Conservation (phyloP, 2,888 invertebrate species). For the Syritta pipiens region DNA sequence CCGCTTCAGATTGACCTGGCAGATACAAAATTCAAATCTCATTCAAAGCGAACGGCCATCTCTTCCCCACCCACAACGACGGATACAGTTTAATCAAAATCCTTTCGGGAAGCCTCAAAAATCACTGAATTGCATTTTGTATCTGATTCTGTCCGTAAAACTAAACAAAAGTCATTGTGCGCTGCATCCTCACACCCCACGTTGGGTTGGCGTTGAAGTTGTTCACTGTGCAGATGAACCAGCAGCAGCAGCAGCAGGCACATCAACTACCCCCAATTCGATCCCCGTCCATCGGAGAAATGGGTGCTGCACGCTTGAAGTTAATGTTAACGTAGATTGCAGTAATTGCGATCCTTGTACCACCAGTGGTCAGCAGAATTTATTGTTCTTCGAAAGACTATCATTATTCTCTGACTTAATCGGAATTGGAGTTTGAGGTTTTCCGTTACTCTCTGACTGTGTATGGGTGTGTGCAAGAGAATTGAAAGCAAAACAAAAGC, state of each 20-base stretch:
- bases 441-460: conserved; percentile 31
- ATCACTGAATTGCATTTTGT: conserved; percentile 69
- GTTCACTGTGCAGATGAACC: conserved; percentile 48
- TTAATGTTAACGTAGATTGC: conserved; percentile 69
- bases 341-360: conserved; percentile 69
- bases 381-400: conserved; percentile 68
- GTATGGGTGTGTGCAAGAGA: conserved; percentile 1
- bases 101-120: conserved; percentile 65
- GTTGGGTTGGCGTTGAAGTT: conserved; percentile 54
- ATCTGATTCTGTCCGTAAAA: conserved; percentile 59
- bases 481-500: too few relatives aligned
- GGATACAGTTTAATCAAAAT: conserved; percentile 68
- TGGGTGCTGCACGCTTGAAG: conserved; percentile 65
- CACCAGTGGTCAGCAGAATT: conserved; percentile 67
- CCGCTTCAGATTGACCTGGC: too few relatives aligned
- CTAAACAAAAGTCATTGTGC: conserved; percentile 65
- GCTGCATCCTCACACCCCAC: too few relatives aligned
- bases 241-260: conserved; percentile 28
- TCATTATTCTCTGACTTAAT: conserved; percentile 69
- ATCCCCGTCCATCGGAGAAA: conserved; percentile 44
- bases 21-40: conserved; percentile 26
- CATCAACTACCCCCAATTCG: conserved; percentile 47
- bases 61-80: conserved; percentile 36
- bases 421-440: conserved; percentile 69
- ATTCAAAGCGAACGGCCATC: conserved; percentile 13